Conservation (phyloP, 2,888 invertebrate species). For the Ophion costatus region DNA sequence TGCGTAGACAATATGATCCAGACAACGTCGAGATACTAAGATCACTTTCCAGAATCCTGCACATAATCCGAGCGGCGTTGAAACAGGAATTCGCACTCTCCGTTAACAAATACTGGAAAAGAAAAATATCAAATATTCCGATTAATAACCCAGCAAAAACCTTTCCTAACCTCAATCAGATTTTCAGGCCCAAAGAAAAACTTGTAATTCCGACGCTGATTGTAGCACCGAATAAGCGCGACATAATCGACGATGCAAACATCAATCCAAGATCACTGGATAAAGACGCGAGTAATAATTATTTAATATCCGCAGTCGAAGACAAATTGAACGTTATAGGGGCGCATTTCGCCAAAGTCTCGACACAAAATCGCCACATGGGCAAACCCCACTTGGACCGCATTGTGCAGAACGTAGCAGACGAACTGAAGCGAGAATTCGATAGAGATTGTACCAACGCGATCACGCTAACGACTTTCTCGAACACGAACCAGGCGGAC, state of each 20-base stretch:
- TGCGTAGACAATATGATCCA: conserved; percentile 13
- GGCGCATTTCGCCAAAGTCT: conserved; percentile 38
- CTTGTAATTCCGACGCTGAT: not conserved
- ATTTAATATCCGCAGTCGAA: not conserved
- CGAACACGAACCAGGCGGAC: conserved; percentile 1
- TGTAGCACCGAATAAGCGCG: conserved; percentile 6
- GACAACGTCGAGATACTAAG: not conserved
- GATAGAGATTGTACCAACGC: not conserved
- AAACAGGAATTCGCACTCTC: conserved; percentile 44
- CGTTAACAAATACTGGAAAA: conserved; percentile 46
- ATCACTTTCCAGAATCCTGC: not conserved
- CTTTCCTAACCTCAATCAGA: conserved; percentile 45
- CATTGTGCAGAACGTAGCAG: conserved; percentile 11
- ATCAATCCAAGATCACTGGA: not conserved
- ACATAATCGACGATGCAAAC: not conserved
- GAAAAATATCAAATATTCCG: conserved; percentile 36
- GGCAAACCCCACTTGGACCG: conserved; percentile 1
- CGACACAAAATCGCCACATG: conserved; percentile 41
- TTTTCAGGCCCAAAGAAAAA: conserved; percentile 38
- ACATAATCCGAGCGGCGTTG: not conserved
- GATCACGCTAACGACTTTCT: conserved; percentile 17
- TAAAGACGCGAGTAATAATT: conserved; percentile 12
- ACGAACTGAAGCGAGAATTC: conserved; percentile 35
- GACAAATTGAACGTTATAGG: conserved; percentile 50
- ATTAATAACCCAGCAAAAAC: conserved; percentile 17